Base-by-base conservation (phyloP, 2,113 vertebrate species). In the Cryptotis parvus region DNA sequence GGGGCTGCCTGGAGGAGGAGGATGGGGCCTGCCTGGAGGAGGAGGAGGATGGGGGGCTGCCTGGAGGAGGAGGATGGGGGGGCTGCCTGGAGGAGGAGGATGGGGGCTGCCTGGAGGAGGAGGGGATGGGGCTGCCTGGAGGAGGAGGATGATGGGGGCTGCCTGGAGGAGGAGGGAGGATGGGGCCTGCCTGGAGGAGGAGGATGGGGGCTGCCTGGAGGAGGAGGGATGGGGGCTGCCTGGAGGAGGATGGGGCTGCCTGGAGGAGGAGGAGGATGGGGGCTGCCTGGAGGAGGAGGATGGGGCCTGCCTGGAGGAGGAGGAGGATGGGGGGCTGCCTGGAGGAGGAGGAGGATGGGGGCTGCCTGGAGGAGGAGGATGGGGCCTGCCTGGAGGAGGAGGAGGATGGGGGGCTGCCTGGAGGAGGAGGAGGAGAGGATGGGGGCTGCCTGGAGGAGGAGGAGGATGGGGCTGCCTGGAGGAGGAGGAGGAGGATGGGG, bases 391-490 rank as follows among this genome's bases (percentile, higher is more conserved):
- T n/a, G 31, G 41, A 83, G 86, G 22, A 33, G 18, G 31, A 22
- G n/a, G n/a, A n/a, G n/a, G n/a, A n/a, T n/a, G n/a, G n/a, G n/a
- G 18, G 0, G 0, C n/a, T 1, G 2, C 20, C 69, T 31, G 26
- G 24, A 65, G 52, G 65, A 39, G n/a, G n/a, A n/a, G n/a, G n/a
- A n/a, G n/a, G n/a, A n/a, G n/a, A n/a, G n/a, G n/a, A n/a, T n/a
- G n/a, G n/a, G n/a, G 61, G 76, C 16, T 49, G 4, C 61, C 15
- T n/a, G 31, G 41, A 83, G 86, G 22, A 33, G 18, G 31, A 22
- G n/a, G n/a, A n/a, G n/a, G n/a, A n/a, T n/a, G n/a, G 18, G 0
- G 0, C n/a, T 1, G 2, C 20, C 69, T 31, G 26, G 24, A 65
- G 52, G 65, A 39, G 61, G 76, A 12, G 61, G 4, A 83, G 86